Base-by-base conservation (phyloP, 2,888 invertebrate species). In the Carcina quercana region DNA sequence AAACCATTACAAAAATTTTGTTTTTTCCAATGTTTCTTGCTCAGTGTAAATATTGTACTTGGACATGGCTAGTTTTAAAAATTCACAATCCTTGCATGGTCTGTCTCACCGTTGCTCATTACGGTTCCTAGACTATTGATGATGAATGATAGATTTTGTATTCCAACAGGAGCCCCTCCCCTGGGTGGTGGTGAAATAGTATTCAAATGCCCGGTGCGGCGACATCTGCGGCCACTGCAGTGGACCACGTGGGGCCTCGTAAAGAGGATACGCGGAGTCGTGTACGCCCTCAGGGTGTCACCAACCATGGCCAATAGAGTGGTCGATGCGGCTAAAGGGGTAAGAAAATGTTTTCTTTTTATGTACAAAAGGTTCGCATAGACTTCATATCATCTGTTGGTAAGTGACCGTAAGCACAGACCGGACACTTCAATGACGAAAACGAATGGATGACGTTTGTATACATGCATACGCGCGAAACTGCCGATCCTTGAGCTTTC, bases 291-390 rank as follows among this genome's bases (percentile, higher is more conserved):
- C 31, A 86, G 96, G 42, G 95, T 98, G 0, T 96, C 98, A 0
- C 98, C 99, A 0, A 92, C 94, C 0, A 90, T 97, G 64, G 93
- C 95, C 0, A 98, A 97, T 69, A 87, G 99, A 47, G 91, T 98
- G 45, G 93, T 99, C 0, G 97, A 97, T 45, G 86, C 95, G 3
- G 94, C 98, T 2, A 97, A 98, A 78, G 93, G 94, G 38, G 86
- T 85, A 32, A 60, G 66, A 22, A 22, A 4, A 21, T 14, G n/a
- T 25, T 10, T 3, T 10, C 11, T 22, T 22, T 2, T n/a, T 19
- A 19, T n/a, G n/a, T n/a, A n/a, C n/a, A n/a, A n/a, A n/a, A n/a
- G n/a, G n/a, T n/a, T n/a, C n/a, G n/a, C n/a, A n/a, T n/a, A n/a
- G n/a, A n/a, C n/a, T n/a, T n/a, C n/a, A n/a, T n/a, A n/a, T n/a